Evolutionary conservation across 2,888 invertebrate genomes (phyloP).

Genomic region (Serripes groenlandicus): DNA sequence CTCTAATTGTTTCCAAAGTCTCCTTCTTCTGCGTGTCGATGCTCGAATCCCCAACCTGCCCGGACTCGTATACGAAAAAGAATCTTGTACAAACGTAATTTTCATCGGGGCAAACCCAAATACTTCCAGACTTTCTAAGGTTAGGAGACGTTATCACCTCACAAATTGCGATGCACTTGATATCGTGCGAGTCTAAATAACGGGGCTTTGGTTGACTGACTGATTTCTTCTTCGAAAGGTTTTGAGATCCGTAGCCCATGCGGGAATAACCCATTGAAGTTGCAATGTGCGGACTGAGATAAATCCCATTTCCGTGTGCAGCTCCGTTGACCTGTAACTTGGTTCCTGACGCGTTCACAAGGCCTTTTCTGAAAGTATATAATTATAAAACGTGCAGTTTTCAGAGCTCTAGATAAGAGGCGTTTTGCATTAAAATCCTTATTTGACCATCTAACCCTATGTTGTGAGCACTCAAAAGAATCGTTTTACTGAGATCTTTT

Average conservation of each 20-base stretch:
- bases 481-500: not conserved
- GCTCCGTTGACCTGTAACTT: constrained; percentile 82
- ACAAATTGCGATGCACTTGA: constrained; percentile 82
- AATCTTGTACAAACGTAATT: constrained; percentile 84
- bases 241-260: constrained; percentile 74
- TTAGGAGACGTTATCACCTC: constrained; percentile 79
- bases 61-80: constrained; percentile 84
- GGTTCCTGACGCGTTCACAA: constrained; percentile 83
- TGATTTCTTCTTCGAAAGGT: constrained; percentile 33
- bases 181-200: constrained; percentile 75
- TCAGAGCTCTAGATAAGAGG: no score
- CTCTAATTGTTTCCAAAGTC: constrained; percentile 61
- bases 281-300: constrained; percentile 80
- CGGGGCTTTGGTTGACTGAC: constrained; percentile 40
- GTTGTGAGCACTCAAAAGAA: not conserved
- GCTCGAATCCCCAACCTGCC: constrained; percentile 68
- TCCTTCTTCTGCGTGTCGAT: constrained; percentile 70
- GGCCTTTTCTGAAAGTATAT: constrained; percentile 80
- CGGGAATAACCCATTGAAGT: constrained; percentile 82
- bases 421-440: no score
- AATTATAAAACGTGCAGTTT: no score
- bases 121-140: constrained; percentile 75
- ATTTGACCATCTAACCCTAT: no score
- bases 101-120: constrained; percentile 81
- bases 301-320: constrained; percentile 83